phyloP scores from a whole-genome alignment of 2,888 invertebrate genomes.

The Congeria kusceri region DNA sequence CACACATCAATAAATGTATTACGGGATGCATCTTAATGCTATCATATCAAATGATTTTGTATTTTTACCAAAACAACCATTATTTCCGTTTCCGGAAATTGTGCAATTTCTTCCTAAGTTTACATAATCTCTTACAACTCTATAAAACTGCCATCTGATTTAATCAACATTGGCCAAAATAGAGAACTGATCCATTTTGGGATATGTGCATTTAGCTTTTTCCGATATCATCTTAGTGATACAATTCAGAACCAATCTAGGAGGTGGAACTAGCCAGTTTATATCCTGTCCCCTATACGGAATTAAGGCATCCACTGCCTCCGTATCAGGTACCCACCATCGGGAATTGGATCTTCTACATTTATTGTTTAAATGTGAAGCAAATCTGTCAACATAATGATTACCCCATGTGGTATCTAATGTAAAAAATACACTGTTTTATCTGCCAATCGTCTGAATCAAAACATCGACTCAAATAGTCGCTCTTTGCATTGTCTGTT shows the following conservation, averaged over 20 bases:
- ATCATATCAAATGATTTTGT: conserved; percentile 23
- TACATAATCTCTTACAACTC: conserved; percentile 8
- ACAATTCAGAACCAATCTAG: conserved; percentile 29
- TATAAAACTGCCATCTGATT: not conserved
- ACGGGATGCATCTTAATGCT: conserved; percentile 20
- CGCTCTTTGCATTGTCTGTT: too few species aligned
- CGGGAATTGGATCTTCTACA: conserved; percentile 56
- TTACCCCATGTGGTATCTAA: conserved; percentile 46
- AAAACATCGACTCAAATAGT: too few species aligned
- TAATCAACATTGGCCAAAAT: conserved; percentile 38
- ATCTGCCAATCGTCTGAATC: too few species aligned
- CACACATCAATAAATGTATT: conserved; percentile 3
- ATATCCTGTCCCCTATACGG: conserved; percentile 26
- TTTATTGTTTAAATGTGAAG: conserved; percentile 53
- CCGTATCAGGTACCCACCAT: conserved; percentile 38
- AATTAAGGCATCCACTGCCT: conserved; percentile 38
- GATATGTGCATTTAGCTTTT: conserved; percentile 28
- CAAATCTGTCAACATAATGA: conserved; percentile 53
- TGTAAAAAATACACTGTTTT: too few species aligned
- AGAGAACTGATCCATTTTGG: conserved; percentile 36
- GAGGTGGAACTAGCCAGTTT: conserved; percentile 60
- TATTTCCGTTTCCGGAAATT: too few species aligned
- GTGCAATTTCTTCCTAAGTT: too few species aligned
- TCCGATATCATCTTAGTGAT: conserved; percentile 33
- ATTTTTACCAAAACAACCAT: conserved; percentile 12